phyloP scores from a whole-genome alignment of 1,140 invertebrate species.

The Zaprionus ghesquierei region DNA sequence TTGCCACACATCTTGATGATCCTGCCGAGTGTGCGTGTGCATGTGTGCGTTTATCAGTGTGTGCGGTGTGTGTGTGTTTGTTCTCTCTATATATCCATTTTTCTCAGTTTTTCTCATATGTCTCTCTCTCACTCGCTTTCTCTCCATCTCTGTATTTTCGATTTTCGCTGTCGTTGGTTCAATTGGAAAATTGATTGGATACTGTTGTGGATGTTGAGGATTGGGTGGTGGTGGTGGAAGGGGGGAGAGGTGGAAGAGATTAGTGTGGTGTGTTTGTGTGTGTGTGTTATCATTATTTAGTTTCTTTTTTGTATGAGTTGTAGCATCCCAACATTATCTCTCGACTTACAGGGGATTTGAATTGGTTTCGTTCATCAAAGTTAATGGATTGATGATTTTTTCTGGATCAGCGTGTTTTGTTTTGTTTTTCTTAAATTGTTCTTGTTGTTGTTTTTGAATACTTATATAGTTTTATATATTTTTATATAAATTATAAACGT shows the following conservation, averaged over 20 bases:
- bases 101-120: not conserved
- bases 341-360: not conserved
- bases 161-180: not conserved
- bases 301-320: not conserved
- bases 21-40: not conserved
- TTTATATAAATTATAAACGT: constrained; percentile 10
- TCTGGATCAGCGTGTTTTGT: constrained; percentile 19
- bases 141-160: not conserved
- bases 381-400: not conserved
- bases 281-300: not conserved
- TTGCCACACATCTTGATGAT: not conserved
- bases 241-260: too few relatives aligned
- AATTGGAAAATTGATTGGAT: not conserved
- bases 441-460: not conserved
- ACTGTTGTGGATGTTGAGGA: not conserved
- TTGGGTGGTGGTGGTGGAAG: not conserved
- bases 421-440: too few relatives aligned
- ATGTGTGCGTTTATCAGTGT: too few relatives aligned
- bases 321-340: not conserved
- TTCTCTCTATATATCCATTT: not conserved
- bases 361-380: not conserved
- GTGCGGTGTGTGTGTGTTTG: not conserved
- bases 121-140: not conserved
- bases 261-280: not conserved
- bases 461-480: not conserved